These are phyloP conservation scores for Lampris incognitus DNA, from an alignment of 2,113 vertebrate genomes.

Conservation along the genomic window DNA sequence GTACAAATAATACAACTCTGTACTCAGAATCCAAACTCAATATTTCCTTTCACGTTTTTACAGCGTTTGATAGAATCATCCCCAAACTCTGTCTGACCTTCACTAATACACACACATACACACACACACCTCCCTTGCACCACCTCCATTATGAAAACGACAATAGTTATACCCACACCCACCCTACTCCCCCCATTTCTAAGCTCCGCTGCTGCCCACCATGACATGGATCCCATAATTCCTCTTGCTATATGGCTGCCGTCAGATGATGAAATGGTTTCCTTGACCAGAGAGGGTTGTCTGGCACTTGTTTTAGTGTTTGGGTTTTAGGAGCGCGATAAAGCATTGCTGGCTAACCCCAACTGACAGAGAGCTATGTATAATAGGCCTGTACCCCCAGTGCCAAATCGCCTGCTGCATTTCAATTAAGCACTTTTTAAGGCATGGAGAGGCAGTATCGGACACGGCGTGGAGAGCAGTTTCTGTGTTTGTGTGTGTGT, in stretches of 20 bases:
- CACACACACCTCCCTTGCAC: background rate
- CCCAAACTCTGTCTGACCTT: background rate
- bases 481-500: background rate
- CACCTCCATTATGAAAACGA: slow-evolving; percentile 56
- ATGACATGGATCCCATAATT: slow-evolving; percentile 47
- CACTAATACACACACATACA: too few species aligned
- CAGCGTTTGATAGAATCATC: background rate
- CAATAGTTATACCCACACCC: slow-evolving; percentile 13
- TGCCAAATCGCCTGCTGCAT: slow-evolving; percentile 57
- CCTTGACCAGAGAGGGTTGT: slow-evolving; percentile 61
- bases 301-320: slow-evolving; percentile 69
- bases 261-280: slow-evolving; percentile 68
- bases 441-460: slow-evolving; percentile 17
- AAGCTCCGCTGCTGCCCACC: slow-evolving; percentile 1
- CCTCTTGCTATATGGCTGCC: slow-evolving; percentile 55
- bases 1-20: background rate
- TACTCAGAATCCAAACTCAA: slow-evolving; percentile 7
- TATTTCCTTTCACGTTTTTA: background rate
- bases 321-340: slow-evolving; percentile 64
- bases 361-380: slow-evolving; percentile 59
- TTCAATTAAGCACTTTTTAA: slow-evolving; percentile 60
- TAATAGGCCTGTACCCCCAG: slow-evolving; percentile 47
- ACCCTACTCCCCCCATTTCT: background rate
- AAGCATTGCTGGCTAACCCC: slow-evolving; percentile 57
- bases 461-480: background rate